Base-by-base conservation (phyloP, 2,113 vertebrate genomes). In the Monopterus albus region DNA sequence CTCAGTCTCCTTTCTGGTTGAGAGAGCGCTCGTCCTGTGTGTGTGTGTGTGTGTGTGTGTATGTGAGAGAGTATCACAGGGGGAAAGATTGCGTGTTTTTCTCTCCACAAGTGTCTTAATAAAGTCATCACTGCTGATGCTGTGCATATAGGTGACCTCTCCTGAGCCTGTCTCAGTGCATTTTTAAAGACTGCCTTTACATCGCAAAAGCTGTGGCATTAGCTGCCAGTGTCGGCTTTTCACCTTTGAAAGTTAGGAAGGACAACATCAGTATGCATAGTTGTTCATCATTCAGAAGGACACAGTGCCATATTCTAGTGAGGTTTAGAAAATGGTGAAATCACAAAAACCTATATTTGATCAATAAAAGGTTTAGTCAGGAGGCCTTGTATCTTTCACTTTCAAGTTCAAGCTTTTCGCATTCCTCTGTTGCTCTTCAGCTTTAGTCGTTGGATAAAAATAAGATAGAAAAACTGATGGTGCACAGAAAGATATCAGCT, bases 1-100 rank as follows among this genome's bases (percentile, higher is more conserved):
- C 85, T 88, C 77, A 68, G 82, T 82, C 86, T 90, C 81, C 82
- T 91, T 87, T 89, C 82, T 82, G 88, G 76, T 89, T 83, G 81
- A 83, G 60, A 80, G 81, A 87, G 78, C 70, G 63, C 61, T 28
- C 28, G 13, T 35, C 33, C 45, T 50, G 33, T 33, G 43, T 53
- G 72, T 59, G 65, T 57, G 46, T 49, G 69, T 55, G 49, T 36
- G 57, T 33, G 58, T 47, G 59, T 53, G 63, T 55, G 46, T 45
- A 55, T 46, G 51, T 23, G 45, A 23, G 35, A 59, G 23, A 51
- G 50, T 17, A 46, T 4, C 3, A 46, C 14, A 40, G 7, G 56
- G 6, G 29, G 23, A 46, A 20, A 46, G 38, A 74, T 47, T 21
- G 75, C 74, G 74, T 80, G 46, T 84, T 76, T 76, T 75, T 75